Evolutionary conservation across 2,113 vertebrate species (phyloP), one percentile per base, ranked within the genome.

Genomic region (Ondatra zibethicus): DNA sequence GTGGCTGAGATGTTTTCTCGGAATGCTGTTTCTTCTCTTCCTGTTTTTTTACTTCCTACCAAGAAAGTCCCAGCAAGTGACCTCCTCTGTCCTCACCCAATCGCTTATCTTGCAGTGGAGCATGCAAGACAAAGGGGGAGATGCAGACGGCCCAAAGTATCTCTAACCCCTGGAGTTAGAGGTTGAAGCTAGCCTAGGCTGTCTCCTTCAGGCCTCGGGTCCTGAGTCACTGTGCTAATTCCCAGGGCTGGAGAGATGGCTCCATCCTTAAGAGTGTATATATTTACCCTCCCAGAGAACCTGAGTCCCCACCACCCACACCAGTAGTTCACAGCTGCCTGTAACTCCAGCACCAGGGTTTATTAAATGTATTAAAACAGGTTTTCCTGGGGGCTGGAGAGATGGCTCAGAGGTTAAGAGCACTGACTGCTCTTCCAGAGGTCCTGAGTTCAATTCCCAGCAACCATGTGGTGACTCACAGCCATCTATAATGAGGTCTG

Each of bases 41-140:
- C 86, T 9, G 23, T 80, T 88, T 90, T 90, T 92, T 90, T 84
- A 4, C 23, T 68, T 93, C 81, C 94, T 98, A 77, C 31, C 70
- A 95, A 95, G 92, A 96, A 94, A 72, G 1, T 58, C 84, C 73
- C 27, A 0, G 11, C 58, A 88, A 78, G 36, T 95, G 91, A 75
- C 16, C 58, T 29, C 68, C 29, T 84, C 52, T 52, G 58, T 82
- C 73, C 61, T 63, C 9, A 36, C 73, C 42, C 52, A 58, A 27
- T 36, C 80, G 23, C 73, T 80, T 61, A 55, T 11, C 75, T 33
- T 19, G 21, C 58, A 58, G 19, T 7, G 58, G 19, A 58, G 19
- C 58, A 7, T 58, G n/a, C 82, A 70, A 50, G 65, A 89, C 78
- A 42, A 17, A 27, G 2, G 36, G 45, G 33, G 36, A 42, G n/a